Evolutionary conservation across 1,140 invertebrate genomes (phyloP).

Genomic region (Penaeus japonicus): DNA sequence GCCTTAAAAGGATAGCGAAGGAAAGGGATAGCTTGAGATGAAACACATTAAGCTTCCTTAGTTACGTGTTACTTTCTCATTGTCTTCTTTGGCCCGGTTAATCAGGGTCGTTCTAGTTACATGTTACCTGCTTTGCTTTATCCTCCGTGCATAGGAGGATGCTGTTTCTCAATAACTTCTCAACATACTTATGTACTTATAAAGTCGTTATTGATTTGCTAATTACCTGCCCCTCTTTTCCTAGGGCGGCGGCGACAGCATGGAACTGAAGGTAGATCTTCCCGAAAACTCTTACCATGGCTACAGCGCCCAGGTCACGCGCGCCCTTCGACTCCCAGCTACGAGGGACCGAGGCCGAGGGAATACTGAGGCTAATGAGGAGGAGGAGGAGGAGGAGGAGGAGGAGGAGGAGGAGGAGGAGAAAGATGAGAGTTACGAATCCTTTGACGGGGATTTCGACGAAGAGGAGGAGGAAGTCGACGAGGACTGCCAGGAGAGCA

Average conservation of each 20-base stretch:
- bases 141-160: too few species aligned
- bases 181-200: not conserved
- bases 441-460: not conserved
- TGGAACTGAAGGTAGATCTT: conserved; percentile 22
- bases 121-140: too few species aligned
- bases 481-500: too few species aligned
- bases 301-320: not conserved
- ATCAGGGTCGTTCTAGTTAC: too few species aligned
- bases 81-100: not conserved
- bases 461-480: not conserved
- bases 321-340: not conserved
- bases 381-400: not conserved
- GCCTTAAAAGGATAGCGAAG: too few species aligned
- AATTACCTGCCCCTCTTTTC: too few species aligned
- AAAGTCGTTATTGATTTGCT: too few species aligned
- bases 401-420: not conserved
- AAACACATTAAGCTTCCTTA: not conserved
- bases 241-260: conserved; percentile 1
- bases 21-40: too few species aligned
- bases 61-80: not conserved
- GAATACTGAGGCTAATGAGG: not conserved
- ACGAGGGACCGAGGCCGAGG: not conserved
- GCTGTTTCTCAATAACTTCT: not conserved
- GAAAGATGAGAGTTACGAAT: not conserved
- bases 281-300: conserved; percentile 1